Percentiles rank a stretch among this genome's conserved stretches.
phyloP scores from a whole-genome alignment of 2,797 vertebrate genomes.

The Siniperca scherzeri region DNA sequence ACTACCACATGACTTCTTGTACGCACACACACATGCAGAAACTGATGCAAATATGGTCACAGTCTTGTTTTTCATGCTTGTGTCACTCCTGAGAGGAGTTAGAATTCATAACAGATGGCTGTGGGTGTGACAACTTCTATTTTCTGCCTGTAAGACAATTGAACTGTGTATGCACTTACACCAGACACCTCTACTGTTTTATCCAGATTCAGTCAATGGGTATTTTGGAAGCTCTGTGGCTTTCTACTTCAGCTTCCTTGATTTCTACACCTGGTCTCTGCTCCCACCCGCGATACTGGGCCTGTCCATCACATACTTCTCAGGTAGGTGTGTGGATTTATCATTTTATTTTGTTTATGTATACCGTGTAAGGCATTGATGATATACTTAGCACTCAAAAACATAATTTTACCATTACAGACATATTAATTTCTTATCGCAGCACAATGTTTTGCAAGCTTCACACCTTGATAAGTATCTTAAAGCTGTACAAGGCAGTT shows the following conservation, averaged over 20 bases:
- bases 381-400: neutral
- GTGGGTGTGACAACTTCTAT: neutral
- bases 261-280: conserved; percentile 89
- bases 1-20: neutral
- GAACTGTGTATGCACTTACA: neutral
- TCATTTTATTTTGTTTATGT: neutral
- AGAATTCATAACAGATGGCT: neutral
- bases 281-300: conserved; percentile 84
- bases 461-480: too few species aligned
- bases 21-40: neutral
- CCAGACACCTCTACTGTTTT: neutral
- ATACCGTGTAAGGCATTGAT: neutral
- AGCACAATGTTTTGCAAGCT: neutral
- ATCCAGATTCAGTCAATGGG: conserved; percentile 82
- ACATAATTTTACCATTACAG: neutral
- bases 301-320: conserved; percentile 78
- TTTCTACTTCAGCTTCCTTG: conserved; percentile 89
- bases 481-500: too few species aligned
- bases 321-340: conserved; percentile 55
- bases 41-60: neutral
- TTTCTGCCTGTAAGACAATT: neutral
- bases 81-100: neutral
- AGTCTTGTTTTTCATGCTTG: neutral
- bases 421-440: neutral
- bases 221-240: conserved; percentile 86